Percentiles rank a stretch among this genome's conserved stretches.
phyloP scores from a whole-genome alignment of 2,797 vertebrate species.

The Rachycentron canadum region DNA sequence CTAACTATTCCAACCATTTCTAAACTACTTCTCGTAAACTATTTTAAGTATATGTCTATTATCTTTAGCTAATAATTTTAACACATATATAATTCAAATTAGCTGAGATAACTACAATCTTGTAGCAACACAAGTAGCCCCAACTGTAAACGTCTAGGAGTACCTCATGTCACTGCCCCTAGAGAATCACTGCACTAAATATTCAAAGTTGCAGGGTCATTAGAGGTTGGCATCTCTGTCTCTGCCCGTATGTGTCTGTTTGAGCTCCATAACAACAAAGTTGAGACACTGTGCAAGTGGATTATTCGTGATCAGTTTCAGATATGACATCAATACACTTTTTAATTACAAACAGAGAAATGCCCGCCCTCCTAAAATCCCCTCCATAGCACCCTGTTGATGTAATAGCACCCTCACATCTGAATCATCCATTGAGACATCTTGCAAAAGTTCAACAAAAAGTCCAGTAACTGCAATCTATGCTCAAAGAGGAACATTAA shows the following conservation, averaged over 20 bases:
- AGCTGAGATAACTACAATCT: no score
- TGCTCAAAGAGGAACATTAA: constrained; percentile 8
- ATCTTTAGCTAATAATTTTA: neutral
- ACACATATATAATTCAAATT: neutral
- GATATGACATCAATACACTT: constrained; percentile 66
- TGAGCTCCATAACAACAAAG: constrained; percentile 20
- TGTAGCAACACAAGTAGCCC: no score
- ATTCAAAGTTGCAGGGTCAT: constrained; percentile 11
- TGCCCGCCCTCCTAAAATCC: constrained; percentile 47
- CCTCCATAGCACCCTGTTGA: constrained; percentile 61
- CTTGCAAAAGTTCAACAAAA: constrained; percentile 44
- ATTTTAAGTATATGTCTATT: neutral
- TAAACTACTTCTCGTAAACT: no score
- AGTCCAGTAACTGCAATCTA: constrained; percentile 25
- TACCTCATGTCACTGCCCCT: neutral
- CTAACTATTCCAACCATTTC: no score
- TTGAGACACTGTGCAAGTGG: constrained; percentile 31
- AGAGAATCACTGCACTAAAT: constrained; percentile 8
- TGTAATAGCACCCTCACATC: constrained; percentile 72
- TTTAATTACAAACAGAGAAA: constrained; percentile 75
- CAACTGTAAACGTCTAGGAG: no score
- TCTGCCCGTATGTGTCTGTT: neutral
- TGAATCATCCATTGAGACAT: constrained; percentile 65
- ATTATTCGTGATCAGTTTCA: constrained; percentile 51
- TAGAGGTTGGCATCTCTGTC: neutral